Base-by-base conservation (phyloP, 2,888 invertebrate genomes). In the Acleris holmiana region DNA sequence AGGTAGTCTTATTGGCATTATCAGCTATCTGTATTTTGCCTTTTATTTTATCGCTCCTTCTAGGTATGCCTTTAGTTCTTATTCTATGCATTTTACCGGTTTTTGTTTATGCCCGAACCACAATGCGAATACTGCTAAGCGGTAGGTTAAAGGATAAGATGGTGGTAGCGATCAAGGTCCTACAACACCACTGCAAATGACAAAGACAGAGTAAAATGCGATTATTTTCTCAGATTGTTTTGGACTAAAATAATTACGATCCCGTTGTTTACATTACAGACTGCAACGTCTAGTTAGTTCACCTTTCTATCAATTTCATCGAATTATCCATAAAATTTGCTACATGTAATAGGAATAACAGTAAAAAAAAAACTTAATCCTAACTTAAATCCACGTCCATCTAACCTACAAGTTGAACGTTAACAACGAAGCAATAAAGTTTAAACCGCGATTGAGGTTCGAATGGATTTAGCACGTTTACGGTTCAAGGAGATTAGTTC, bases 291-390 rank as follows among this genome's bases (percentile, higher is more conserved):
- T 4, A 18, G 15, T 63, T 57, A 50, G 51, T 63, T 53, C 51
- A 19, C 51, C 57, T 63, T 63, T 53, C 57, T 51, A 51, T 29
- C 25, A 19, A 15, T 23, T 59, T n/a, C 13, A 21, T 41, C 4
- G 8, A 41, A 21, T 49, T 35, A n/a, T 29, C 35, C 2, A 40
- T 47, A 15, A 56, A 18, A 63, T 63, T 58, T 46, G 57, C 50
- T 40, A 13, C 47, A 47, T n/a, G 40, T 35, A 62, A 57, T 47
- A 58, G 23, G 40, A 63, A 46, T 47, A 63, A 58, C 53, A 58
- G 63, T 63, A 47, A 63, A n/a, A 21, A 4, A 48, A 46, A 29
- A 15, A 17, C 35, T 44, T 29, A 47, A 17, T 8, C 23, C 49
- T 17, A 25, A 3, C 47, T 35, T 40, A 13, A 29, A 17, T 51